These are phyloP conservation scores for Lithophane ornitopus DNA, from an alignment of 2,888 invertebrate genomes.

Conservation along the genomic window DNA sequence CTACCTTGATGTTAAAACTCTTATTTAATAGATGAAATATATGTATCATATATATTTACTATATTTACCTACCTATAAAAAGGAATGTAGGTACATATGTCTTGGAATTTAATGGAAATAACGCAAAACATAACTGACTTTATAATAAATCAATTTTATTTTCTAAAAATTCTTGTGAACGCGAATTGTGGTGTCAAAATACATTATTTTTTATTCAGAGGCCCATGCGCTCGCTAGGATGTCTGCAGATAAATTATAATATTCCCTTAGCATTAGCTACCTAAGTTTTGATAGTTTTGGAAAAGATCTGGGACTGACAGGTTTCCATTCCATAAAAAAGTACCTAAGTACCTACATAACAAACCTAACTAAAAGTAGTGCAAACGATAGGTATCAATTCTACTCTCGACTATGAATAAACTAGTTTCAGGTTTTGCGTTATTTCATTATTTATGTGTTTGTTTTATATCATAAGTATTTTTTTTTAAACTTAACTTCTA, in stretches of 20 bases:
- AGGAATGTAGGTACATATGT: constrained; percentile 3
- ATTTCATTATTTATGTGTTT: neutral
- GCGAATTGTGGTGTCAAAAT: neutral
- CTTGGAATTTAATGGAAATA: constrained; percentile 2
- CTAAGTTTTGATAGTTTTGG: neutral
- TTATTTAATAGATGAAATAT: constrained; percentile 2
- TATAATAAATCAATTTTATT: neutral
- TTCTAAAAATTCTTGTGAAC: neutral
- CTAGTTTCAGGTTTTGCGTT: constrained; percentile 6
- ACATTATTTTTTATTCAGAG: neutral
- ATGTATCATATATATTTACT: neutral
- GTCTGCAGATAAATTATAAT: neutral
- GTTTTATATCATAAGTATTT: neutral
- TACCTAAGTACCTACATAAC: neutral
- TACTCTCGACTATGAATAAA: neutral
- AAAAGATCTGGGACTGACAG: neutral
- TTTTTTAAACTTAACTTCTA: neutral
- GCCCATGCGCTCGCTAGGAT: neutral
- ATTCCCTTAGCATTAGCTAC: neutral
- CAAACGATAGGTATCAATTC: neutral
- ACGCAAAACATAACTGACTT: neutral
- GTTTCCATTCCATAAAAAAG: neutral
- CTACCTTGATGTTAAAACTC: neutral
- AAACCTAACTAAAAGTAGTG: neutral
- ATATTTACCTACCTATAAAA: constrained; percentile 1